Evolutionary conservation across 2,113 vertebrate genomes (phyloP).

Genomic region (Eulacestoma nigropectus): DNA sequence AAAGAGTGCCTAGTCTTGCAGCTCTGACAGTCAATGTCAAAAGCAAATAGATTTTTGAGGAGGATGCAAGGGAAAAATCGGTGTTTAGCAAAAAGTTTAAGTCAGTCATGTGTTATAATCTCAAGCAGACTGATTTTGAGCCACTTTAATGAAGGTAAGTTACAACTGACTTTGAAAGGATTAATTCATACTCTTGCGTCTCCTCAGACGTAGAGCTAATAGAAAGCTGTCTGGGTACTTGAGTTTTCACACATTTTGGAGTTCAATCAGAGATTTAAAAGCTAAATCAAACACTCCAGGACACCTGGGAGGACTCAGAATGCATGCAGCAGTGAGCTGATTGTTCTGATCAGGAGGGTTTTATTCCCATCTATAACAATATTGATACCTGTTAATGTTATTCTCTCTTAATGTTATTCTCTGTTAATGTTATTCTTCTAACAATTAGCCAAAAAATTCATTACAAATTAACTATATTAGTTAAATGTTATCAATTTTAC

Average conservation of each 20-base stretch:
- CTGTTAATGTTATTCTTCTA: background rate
- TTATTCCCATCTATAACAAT: background rate
- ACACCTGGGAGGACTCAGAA: background rate
- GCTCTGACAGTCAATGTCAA: background rate
- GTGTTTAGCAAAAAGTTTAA: background rate
- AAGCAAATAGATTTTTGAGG: background rate
- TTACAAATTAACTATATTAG: background rate
- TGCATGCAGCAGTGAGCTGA: background rate
- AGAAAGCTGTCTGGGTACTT: background rate
- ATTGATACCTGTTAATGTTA: background rate
- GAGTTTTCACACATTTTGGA: background rate
- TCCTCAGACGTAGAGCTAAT: background rate
- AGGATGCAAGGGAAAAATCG: background rate
- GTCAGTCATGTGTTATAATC: background rate
- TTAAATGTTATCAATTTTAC: background rate
- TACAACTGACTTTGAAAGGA: conserved; percentile 32
- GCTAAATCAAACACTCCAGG: background rate
- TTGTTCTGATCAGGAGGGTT: background rate
- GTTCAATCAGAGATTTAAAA: background rate
- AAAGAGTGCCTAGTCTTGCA: background rate
- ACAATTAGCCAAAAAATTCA: background rate
- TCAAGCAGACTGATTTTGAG: background rate
- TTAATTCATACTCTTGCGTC: conserved; percentile 28
- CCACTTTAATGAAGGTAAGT: background rate
- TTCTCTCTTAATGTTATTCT: background rate